These are phyloP conservation scores for Alca torda DNA, from an alignment of 2,797 vertebrate species.

Conservation along the genomic window DNA sequence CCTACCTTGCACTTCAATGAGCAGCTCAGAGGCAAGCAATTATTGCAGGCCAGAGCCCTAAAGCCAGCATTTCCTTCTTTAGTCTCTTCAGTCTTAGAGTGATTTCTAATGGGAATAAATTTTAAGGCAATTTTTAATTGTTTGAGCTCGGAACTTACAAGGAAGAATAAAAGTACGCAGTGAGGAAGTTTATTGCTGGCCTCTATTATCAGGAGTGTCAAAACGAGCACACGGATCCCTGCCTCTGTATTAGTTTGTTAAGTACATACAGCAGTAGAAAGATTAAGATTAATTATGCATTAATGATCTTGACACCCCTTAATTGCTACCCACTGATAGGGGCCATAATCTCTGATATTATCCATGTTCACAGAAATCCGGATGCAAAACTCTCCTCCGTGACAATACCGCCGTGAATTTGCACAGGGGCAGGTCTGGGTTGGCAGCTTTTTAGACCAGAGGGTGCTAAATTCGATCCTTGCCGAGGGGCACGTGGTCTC, in stretches of 20 bases:
- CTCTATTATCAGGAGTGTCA: neutral
- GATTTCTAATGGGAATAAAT: neutral
- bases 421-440: neutral
- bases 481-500: neutral
- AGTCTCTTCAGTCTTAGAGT: neutral
- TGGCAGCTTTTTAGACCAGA: neutral
- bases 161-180: neutral
- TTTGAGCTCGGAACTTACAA: neutral
- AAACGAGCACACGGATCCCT: neutral
- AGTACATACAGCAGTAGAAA: neutral
- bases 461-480: neutral
- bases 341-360: neutral
- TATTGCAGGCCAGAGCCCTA: neutral
- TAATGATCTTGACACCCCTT: slow-evolving; percentile 35
- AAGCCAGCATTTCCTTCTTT: neutral
- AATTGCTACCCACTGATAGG: slow-evolving; percentile 23
- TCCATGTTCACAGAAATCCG: neutral
- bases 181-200: neutral
- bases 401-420: accelerated
- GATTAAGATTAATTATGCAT: slow-evolving; percentile 51
- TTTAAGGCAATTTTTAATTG: neutral
- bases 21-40: neutral
- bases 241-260: slow-evolving; percentile 1
- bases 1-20: neutral
- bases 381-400: accelerated